A percentile compares a stretch with the other conserved stretches of the same genome.
These are phyloP conservation scores for Eulemur macaco DNA, from an alignment of 2,113 vertebrate genomes.

Conservation along the genomic window DNA sequence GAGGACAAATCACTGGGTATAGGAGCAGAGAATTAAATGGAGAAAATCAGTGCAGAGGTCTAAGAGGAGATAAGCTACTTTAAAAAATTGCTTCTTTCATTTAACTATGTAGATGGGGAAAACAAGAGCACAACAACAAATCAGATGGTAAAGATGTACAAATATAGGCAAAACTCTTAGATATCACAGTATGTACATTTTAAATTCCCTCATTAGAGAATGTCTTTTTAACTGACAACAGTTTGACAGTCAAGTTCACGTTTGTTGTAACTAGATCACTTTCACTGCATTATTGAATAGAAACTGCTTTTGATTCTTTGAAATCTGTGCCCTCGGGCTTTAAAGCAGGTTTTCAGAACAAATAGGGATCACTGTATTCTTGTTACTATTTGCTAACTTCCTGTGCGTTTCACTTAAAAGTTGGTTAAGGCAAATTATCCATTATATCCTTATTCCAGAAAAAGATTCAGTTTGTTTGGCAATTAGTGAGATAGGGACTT, in stretches of 20 bases:
- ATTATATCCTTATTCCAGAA: background rate
- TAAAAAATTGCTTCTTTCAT: background rate
- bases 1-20: background rate
- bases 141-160: background rate
- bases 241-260: background rate
- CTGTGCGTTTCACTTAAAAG: background rate
- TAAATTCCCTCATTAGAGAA: background rate
- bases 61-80: background rate
- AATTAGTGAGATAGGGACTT: background rate
- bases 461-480: background rate
- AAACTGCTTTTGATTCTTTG: background rate
- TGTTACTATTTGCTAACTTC: slow-evolving; percentile 29
- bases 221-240: background rate
- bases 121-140: background rate
- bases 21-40: background rate
- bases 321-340: background rate
- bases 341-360: background rate
- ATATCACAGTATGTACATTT: background rate
- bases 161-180: background rate
- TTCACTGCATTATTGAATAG: background rate
- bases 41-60: background rate
- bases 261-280: background rate
- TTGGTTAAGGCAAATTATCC: background rate
- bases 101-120: background rate
- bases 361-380: background rate